Percentiles rank a stretch among this genome's conserved stretches.
Evolutionary conservation across 2,113 vertebrate genomes (phyloP).

Genomic region (Acanthisitta chloris): DNA sequence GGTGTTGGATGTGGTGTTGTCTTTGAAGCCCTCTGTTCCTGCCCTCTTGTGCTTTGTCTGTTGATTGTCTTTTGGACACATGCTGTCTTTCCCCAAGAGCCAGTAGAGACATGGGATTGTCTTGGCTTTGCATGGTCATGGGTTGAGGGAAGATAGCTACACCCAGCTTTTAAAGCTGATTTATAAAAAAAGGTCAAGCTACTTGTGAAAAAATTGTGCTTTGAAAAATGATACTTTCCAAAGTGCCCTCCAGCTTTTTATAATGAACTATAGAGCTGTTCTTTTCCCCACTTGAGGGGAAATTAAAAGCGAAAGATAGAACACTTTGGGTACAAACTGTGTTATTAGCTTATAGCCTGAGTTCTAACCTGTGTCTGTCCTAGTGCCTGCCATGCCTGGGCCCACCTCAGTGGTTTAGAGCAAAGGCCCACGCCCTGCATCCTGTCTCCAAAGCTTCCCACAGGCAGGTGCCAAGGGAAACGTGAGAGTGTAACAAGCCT

Average conservation of each 20-base stretch:
- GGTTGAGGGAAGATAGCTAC: background rate
- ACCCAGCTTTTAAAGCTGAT: background rate
- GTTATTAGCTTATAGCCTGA: background rate
- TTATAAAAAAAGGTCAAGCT: background rate
- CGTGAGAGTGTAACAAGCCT: accelerated
- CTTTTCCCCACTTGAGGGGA: background rate
- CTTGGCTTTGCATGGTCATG: background rate
- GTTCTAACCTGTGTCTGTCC: background rate
- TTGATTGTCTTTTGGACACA: accelerated
- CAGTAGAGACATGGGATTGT: background rate
- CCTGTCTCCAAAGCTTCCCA: background rate
- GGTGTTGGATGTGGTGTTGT: background rate
- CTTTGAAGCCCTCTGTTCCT: background rate
- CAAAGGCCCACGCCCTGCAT: background rate
- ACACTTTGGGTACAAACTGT: background rate
- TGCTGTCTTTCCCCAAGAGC: background rate
- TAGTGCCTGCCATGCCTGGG: background rate
- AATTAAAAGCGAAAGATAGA: background rate
- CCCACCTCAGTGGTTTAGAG: background rate
- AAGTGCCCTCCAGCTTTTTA: background rate
- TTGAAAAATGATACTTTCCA: background rate
- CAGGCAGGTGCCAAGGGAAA: background rate
- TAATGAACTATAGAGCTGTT: background rate
- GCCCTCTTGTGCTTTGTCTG: background rate
- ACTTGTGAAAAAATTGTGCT: background rate